Conservation (phyloP, 2,113 vertebrate genomes). For the Oncorhynchus masou region DNA sequence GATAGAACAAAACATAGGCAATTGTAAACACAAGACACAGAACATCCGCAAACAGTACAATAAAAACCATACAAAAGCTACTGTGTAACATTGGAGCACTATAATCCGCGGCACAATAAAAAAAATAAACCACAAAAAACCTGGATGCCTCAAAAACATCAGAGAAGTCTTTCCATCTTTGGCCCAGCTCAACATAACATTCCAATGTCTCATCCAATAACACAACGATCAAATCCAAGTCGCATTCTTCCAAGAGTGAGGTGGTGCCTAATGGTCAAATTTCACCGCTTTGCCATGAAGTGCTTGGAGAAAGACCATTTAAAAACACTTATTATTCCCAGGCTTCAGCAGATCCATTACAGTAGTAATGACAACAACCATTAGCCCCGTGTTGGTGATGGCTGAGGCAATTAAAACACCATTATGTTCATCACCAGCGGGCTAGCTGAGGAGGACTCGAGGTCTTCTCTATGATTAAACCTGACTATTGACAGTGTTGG, state of each 20-base stretch:
- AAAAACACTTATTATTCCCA: slow-evolving; percentile 26
- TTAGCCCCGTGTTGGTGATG: slow-evolving; percentile 22
- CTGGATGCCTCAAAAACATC: too few species aligned
- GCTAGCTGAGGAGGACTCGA: background rate
- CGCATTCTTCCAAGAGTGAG: background rate
- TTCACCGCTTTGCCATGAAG: slow-evolving; percentile 1
- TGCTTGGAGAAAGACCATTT: slow-evolving; percentile 13
- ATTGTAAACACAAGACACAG: background rate
- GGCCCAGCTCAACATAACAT: background rate
- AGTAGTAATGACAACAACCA: slow-evolving; percentile 22
- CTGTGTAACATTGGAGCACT: too few species aligned
- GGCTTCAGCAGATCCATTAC: slow-evolving; percentile 5
- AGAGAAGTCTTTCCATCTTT: background rate
- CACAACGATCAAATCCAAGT: background rate
- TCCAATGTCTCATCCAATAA: background rate
- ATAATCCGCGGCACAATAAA: too few species aligned
- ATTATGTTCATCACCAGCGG: slow-evolving; percentile 22
- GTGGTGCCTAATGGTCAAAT: slow-evolving; percentile 9
- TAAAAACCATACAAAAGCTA: too few species aligned
- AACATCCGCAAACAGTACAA: background rate
- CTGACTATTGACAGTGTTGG: background rate
- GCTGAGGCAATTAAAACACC: slow-evolving; percentile 22
- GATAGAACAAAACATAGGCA: slow-evolving; percentile 8
- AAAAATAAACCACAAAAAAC: too few species aligned
- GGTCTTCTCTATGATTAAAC: background rate